Base-by-base conservation (phyloP, 2,888 invertebrate genomes). In the Cephonodes hylas region DNA sequence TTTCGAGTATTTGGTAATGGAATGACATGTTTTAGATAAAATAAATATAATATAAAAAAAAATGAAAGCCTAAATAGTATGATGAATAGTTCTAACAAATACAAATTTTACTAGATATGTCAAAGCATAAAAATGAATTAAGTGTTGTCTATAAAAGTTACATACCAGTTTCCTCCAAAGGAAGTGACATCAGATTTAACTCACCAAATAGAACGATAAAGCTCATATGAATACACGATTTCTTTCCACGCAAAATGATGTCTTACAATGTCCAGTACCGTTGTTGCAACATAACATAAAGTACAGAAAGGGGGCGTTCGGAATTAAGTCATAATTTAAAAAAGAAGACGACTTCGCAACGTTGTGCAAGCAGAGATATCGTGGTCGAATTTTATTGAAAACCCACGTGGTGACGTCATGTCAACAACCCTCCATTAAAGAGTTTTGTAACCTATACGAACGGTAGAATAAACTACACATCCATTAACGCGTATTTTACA, bases 251-350 rank as follows among this genome's bases (percentile, higher is more conserved):
- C 15, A 53, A 53, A 53, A 27, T 31, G 18, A 53, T 53, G 27
- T 25, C 25, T 5, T 25, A 27, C 48, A 48, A 27, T 48, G 27
- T 53, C 53, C 53, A 53, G 53, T 53, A 53, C 53, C 53, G 53
- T 53, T 53, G 53, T 65, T 64, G 60, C 69, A 62, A 65, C 67
- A 67, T 61, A 60, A 42, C 66, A 68, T 69, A 72, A 75, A 79
- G 71, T 77, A 84, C 82, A 84, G 84, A 82, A 77, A 81, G 84
- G 79, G 83, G 76, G 75, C 78, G 80, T 83, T 79, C 81, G 74
- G 80, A 89, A 91, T 91, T 90, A 89, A 91, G 90, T 86, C 86
- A 91, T 90, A 89, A 88, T 80, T 90, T 89, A 86, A 84, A 77
- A 81, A 83, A 78, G 84, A 87, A 82, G 83, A 76, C 73, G 78